Conservation (phyloP, 2,797 vertebrate genomes). For the Xiphorhynchus erythropygius region DNA sequence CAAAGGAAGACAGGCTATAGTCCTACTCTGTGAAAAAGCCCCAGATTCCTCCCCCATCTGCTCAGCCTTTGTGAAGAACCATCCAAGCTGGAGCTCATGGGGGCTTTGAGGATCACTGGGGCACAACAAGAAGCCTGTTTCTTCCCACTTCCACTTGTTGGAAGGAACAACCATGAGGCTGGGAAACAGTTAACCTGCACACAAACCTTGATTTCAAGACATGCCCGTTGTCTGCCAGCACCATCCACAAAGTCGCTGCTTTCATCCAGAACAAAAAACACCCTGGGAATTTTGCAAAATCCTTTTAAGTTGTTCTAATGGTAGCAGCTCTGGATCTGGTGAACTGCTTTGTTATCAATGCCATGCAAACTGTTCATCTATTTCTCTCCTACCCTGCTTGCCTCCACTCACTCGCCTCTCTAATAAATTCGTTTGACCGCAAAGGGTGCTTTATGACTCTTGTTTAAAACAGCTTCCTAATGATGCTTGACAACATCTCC, state of each 20-base stretch:
- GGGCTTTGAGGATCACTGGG: background rate
- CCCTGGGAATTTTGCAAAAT: constrained; percentile 52
- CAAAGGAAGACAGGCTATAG: background rate
- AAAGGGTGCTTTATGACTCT: constrained; percentile 61
- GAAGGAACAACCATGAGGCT: background rate
- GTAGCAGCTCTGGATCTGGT: constrained; percentile 41
- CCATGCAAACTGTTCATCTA: constrained; percentile 17
- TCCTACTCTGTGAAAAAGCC: background rate
- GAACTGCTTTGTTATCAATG: constrained; percentile 48
- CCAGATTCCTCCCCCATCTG: background rate
- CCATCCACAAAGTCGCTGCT: background rate
- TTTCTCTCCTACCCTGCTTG: constrained; percentile 31
- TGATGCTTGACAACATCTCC: constrained; percentile 68
- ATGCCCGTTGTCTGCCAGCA: background rate
- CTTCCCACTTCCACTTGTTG: constrained; percentile 7
- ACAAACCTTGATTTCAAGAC: background rate
- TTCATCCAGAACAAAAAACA: constrained; percentile 49
- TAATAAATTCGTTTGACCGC: constrained; percentile 57
- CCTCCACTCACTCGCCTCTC: constrained; percentile 32
- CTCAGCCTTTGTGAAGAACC: background rate
- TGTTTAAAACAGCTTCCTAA: constrained; percentile 67
- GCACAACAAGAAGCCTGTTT: background rate
- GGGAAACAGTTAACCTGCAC: constrained; percentile 40
- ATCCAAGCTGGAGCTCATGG: background rate
- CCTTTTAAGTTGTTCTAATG: constrained; percentile 63